Evolutionary conservation across 2,888 invertebrate genomes (phyloP).

Genomic region (Pocota personata): DNA sequence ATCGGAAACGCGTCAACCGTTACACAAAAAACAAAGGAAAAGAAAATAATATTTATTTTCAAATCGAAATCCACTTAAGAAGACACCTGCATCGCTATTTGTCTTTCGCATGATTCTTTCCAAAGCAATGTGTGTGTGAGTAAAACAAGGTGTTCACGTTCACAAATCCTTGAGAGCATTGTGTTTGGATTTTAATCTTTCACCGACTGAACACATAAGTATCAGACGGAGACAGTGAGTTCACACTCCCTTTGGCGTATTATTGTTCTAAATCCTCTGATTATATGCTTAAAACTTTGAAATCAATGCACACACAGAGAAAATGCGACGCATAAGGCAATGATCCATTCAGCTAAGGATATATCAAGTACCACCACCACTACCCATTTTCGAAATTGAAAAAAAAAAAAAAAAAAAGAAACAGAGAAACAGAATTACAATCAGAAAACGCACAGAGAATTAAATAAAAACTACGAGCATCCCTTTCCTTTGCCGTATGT

Average conservation of each 20-base stretch:
- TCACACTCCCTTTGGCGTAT: conserved; percentile 40
- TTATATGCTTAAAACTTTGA: conserved; percentile 69
- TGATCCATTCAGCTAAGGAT: conserved; percentile 56
- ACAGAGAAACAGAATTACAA: conserved; percentile 51
- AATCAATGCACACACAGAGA: conserved; percentile 65
- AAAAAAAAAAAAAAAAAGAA: conserved; percentile 7
- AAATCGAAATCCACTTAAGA: conserved; percentile 40
- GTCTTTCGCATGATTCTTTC: conserved; percentile 53
- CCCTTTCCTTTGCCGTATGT: neutral
- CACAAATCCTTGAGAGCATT: conserved; percentile 43
- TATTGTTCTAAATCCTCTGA: conserved; percentile 63
- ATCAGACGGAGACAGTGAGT: neutral
- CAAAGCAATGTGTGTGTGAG: neutral
- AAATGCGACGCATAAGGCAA: conserved; percentile 37
- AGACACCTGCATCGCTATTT: conserved; percentile 60
- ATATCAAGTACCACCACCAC: neutral
- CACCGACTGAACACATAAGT: conserved; percentile 65
- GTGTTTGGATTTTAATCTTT: conserved; percentile 72
- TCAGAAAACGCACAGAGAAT: conserved; percentile 46
- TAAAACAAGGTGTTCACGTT: conserved; percentile 51
- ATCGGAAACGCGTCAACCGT: too few relatives aligned
- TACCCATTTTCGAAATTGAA: conserved; percentile 60
- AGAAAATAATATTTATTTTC: conserved; percentile 11
- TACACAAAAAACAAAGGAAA: neutral
- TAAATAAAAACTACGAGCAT: conserved; percentile 53